Base-by-base conservation (phyloP, 2,888 invertebrate species). In the Automeris io region DNA sequence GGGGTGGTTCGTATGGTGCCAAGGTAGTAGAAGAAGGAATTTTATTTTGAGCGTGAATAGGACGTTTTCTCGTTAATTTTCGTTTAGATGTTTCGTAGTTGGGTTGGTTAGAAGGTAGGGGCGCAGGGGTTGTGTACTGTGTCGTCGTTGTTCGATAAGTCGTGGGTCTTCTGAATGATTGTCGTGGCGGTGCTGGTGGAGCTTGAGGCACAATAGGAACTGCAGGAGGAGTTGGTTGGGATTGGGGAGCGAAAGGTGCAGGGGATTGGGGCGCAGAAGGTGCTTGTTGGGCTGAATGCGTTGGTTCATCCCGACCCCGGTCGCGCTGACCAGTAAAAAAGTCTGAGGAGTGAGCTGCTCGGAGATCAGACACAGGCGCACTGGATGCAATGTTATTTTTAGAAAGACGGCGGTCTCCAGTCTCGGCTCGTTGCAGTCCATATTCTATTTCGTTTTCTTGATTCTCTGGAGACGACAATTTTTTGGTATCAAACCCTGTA, bases 281-380 rank as follows among this genome's bases (percentile, higher is more conserved):
- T 67, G 56, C 48, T 68, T 66, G 58, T 67, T 62, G 48, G 66
- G 63, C 45, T 4, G 65, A 32, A 5, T 48, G 16, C 21, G 54
- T 21, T 44, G 54, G 19, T 51, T 85, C 86, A 36, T 86, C 86
- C 1, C 77, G 81, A 31, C 83, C 86, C 21, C 80, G 77, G 34
- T 86, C 85, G 9, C 81, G 77, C 47, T 78, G 82, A 1, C 85
- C 85, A 41, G 91, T 91, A 74, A 91, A 93, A 81, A 93, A 93
- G 71, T 93, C 92, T 1, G 93, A 92, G 41, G 92, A 92, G 65
- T 92, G 92, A 16, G 92, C 92, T 29, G 90, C 90, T 51, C 91
- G 90, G 41, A 92, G 90, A 55, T 92, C 92, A 40, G 90, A 88
- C 8, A 66, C 65, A n/a, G 65, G 78, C 45, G 61, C 78, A 66